phyloP scores from a whole-genome alignment of 2,888 invertebrate genomes.

The Nineta flava region DNA sequence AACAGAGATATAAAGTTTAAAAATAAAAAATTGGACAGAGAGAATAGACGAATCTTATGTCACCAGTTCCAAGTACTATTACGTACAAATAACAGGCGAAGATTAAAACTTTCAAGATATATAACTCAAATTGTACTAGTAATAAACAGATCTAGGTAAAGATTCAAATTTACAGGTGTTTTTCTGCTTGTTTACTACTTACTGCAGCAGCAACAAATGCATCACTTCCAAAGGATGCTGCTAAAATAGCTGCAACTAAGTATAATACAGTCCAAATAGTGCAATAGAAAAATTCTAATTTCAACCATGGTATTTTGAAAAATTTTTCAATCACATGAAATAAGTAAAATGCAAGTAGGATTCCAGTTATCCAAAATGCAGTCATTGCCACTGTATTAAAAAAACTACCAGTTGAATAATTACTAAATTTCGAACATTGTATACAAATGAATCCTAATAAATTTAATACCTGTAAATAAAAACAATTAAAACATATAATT shows the following conservation, averaged over 20 bases:
- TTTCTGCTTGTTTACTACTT: constrained; percentile 25
- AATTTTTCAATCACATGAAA: constrained; percentile 78
- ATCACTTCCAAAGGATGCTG: constrained; percentile 39
- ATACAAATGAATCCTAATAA: constrained; percentile 71
- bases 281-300: constrained; percentile 63
- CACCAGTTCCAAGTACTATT: no score
- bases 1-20: no score
- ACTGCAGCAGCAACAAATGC: constrained; percentile 59
- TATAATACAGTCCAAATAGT: constrained; percentile 58
- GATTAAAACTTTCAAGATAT: no score
- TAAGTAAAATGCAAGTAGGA: constrained; percentile 61
- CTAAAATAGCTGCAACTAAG: constrained; percentile 56
- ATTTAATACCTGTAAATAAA: constrained; percentile 39
- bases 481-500: not conserved
- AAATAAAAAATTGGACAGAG: no score
- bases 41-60: no score
- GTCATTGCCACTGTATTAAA: constrained; percentile 67
- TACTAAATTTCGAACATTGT: constrained; percentile 37
- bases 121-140: no score
- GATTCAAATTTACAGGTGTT: no score
- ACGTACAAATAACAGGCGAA: no score
- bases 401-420: constrained; percentile 45
- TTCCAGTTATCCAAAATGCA: constrained; percentile 72
- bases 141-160: no score
- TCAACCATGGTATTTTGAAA: constrained; percentile 74